Evolutionary conservation across 2,888 invertebrate species (phyloP), one percentile per base, ranked within the genome.

Genomic region (Dioctria rufipes): DNA sequence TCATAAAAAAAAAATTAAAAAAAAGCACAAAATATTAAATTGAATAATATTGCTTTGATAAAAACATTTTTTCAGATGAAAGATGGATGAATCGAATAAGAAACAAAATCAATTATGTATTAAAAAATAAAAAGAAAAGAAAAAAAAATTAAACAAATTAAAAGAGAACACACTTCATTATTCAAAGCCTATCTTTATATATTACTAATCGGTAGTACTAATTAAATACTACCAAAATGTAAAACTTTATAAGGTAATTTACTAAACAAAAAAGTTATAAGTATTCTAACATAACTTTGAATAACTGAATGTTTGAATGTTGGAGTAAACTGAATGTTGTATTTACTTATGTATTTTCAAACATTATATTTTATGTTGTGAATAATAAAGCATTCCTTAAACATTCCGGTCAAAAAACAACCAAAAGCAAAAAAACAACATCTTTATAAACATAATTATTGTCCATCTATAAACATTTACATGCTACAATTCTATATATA

Each of bases 351-450:
- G 73, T 73, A 69, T 37, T 51, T 25, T 25, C 37, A 49, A 67
- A 67, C 49, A 58, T 73, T 73, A 73, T 73, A 73, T 42, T 73
- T 77, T 80, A 80, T 80, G 80, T 80, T 80, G 80, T 80, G 80
- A 80, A 80, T 80, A 25, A 25, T 25, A 80, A 80, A 80, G 71
- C 80, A 73, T 69, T 71, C 69, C 46, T 73, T 73, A 80, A 80
- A 80, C 73, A 71, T 80, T 80, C 80, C 73, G 80, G 80, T 80
- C 80, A 80, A 80, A 73, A 80, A 80, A 73, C n/a, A 25, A 25
- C 0, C 0, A 25, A 25, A 25, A 25, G 25, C 25, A 25, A 25
- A 25, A 25, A 25, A 25, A 25, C 25, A 25, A 25, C 25, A 25
- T 25, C 40, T 73, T 73, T 73, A 73, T 73, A 73, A 73, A 73